A percentile compares a stretch with the other conserved stretches of the same genome.
These are phyloP conservation scores for Bostrychus sinensis DNA, from an alignment of 2,113 vertebrate genomes.

Conservation along the genomic window DNA sequence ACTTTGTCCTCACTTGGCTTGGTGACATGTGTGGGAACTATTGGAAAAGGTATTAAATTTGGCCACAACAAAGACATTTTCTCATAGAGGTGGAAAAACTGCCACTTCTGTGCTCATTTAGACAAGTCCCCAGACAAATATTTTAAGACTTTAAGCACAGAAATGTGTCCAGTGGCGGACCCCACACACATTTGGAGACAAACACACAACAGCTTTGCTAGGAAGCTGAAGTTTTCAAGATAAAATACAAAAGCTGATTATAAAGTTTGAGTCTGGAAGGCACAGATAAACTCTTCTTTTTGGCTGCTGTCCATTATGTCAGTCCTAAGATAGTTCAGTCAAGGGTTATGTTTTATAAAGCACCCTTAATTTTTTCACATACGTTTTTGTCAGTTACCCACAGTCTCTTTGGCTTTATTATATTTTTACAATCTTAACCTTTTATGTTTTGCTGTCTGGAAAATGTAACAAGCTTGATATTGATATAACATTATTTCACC, in stretches of 20 bases:
- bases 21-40: background rate
- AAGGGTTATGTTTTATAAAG: background rate
- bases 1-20: conserved; percentile 20
- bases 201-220: background rate
- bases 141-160: conserved; percentile 2
- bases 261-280: background rate
- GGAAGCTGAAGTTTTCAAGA: background rate
- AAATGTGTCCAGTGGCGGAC: background rate
- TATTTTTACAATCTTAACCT: too few relatives aligned
- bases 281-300: background rate
- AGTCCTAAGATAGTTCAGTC: conserved; percentile 6
- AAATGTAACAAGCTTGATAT: background rate
- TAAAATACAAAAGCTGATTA: conserved; percentile 8
- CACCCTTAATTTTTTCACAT: background rate
- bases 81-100: background rate
- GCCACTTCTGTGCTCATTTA: background rate
- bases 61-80: background rate
- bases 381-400: background rate
- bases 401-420: too few relatives aligned
- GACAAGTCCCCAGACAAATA: background rate
- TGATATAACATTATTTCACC: background rate
- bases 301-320: background rate
- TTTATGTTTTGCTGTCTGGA: too few relatives aligned
- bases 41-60: background rate
- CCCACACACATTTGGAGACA: background rate